A percentile compares a stretch with the other conserved stretches of the same genome.
Conservation (phyloP, 2,797 vertebrate species). For the Tadarida brasiliensis region DNA sequence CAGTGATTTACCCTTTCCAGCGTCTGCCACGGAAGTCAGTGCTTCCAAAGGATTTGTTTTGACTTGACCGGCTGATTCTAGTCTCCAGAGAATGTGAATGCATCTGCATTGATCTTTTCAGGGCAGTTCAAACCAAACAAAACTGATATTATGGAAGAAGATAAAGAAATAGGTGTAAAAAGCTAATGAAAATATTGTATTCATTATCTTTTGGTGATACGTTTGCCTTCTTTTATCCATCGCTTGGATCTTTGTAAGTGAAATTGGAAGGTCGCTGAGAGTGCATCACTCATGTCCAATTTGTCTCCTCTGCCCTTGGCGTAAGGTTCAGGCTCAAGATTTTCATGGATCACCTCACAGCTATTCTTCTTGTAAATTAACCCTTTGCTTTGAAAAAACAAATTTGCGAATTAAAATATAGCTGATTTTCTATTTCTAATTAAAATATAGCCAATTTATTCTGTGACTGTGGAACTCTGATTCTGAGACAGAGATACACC, state of each 20-base stretch:
- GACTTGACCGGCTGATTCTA: constrained; percentile 18
- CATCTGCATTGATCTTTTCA: constrained; percentile 35
- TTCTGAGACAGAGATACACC: not conserved
- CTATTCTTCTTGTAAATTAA: constrained; percentile 51
- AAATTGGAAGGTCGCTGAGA: not conserved
- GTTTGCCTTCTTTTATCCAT: not conserved
- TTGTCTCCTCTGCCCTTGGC: not conserved
- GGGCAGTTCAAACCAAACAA: constrained; percentile 26
- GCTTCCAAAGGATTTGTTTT: constrained; percentile 53
- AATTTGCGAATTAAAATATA: constrained; percentile 46
- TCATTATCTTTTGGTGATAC: not conserved
- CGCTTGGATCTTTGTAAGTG: not conserved
- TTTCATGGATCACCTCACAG: constrained; percentile 6
- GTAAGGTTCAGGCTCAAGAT: not conserved
- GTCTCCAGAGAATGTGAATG: not conserved
- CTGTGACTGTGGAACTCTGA: not conserved
- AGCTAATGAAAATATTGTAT: not conserved
- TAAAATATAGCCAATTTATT: constrained; percentile 26
- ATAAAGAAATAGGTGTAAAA: constrained; percentile 24
- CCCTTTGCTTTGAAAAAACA: not conserved
- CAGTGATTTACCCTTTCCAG: not conserved
- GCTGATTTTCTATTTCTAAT: not conserved
- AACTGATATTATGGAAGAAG: not conserved
- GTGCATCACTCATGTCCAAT: not conserved
- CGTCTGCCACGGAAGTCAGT: not conserved